Evolutionary conservation across 2,888 invertebrate genomes (phyloP).

Genomic region (Trachelus iudaicus): DNA sequence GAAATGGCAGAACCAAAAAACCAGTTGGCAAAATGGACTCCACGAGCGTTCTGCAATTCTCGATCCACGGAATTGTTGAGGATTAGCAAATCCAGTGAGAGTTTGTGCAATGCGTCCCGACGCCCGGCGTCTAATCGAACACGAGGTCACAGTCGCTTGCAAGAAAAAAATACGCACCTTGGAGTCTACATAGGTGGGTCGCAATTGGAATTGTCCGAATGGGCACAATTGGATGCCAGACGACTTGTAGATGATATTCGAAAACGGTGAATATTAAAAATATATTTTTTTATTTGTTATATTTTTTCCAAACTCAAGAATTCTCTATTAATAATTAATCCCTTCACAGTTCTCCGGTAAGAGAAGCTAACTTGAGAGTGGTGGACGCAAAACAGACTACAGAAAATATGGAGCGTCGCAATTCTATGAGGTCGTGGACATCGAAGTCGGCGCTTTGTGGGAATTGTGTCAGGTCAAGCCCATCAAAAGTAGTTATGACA

Average conservation of each 20-base stretch:
- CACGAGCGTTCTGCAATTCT: not conserved
- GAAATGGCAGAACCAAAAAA: not conserved
- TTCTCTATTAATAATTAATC: not conserved
- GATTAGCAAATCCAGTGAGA: conserved; percentile 5
- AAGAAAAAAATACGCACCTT: not conserved
- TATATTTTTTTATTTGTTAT: not conserved
- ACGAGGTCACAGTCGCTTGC: not conserved
- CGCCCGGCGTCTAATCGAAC: not conserved
- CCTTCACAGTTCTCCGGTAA: not conserved
- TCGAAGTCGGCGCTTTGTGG: not conserved
- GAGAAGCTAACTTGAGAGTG: not conserved
- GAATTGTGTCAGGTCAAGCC: not conserved
- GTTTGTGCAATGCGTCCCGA: not conserved
- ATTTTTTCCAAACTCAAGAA: not conserved
- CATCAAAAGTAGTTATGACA: not conserved
- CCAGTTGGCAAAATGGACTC: not conserved
- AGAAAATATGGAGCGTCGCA: not conserved
- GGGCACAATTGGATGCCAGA: conserved; percentile 15
- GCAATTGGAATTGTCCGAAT: conserved; percentile 11
- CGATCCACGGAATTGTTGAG: not conserved
- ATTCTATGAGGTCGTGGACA: not conserved
- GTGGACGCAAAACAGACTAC: not conserved
- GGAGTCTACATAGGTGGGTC: conserved; percentile 1
- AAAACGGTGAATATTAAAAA: conserved; percentile 8
- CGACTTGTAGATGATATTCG: conserved; percentile 9